phyloP scores from a whole-genome alignment of 1,140 invertebrate genomes.

The Lysiphlebus fabarum region DNA sequence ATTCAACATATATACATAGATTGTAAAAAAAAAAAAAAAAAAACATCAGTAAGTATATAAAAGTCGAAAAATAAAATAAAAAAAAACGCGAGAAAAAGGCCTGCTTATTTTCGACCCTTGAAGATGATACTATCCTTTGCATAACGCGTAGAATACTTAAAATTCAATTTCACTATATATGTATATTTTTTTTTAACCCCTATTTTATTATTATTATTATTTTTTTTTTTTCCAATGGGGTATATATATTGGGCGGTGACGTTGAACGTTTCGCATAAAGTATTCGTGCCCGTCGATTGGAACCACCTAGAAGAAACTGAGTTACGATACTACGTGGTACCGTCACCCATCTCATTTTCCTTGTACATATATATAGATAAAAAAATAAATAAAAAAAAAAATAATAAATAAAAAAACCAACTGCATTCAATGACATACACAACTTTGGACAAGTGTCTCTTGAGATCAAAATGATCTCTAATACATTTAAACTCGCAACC shows the following conservation, averaged over 20 bases:
- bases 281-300: slow-evolving; percentile 44
- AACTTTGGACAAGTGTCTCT: slow-evolving; percentile 3
- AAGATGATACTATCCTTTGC: slow-evolving; percentile 12
- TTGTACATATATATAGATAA: slow-evolving; percentile 17
- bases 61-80: background rate
- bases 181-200: too few relatives aligned
- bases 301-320: slow-evolving; percentile 35
- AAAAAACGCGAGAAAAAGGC: background rate
- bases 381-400: too few relatives aligned
- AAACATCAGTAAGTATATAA: background rate
- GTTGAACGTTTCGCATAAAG: slow-evolving; percentile 49
- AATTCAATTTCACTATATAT: slow-evolving; percentile 23
- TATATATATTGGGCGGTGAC: slow-evolving; percentile 31
- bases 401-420: background rate
- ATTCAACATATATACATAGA: background rate
- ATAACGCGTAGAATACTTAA: slow-evolving; percentile 52
- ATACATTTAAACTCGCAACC: slow-evolving; percentile 15
- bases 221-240: slow-evolving; percentile 1
- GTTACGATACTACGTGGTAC: slow-evolving; percentile 39
- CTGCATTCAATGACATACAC: background rate
- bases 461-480: slow-evolving; percentile 19
- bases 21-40: slow-evolving; percentile 7
- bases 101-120: too few relatives aligned
- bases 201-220: too few relatives aligned
- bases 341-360: slow-evolving; percentile 24